phyloP scores from a whole-genome alignment of 2,888 invertebrate genomes.

The Eupsilia transversa region DNA sequence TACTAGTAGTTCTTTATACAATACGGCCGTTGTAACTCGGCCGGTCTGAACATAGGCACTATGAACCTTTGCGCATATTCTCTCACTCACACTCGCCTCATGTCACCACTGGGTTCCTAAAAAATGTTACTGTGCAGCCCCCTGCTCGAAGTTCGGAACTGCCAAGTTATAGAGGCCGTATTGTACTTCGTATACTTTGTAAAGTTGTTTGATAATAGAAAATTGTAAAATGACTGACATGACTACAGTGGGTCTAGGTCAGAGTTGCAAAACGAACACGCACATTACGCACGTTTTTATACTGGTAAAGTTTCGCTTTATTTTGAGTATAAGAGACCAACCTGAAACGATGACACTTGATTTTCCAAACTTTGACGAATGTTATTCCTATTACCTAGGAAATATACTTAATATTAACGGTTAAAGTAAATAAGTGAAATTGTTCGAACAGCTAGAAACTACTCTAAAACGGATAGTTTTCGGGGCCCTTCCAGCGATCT shows the following conservation, averaged over 20 bases:
- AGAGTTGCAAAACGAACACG: background rate
- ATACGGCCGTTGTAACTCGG: no score
- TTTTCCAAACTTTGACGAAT: background rate
- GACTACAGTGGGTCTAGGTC: no score
- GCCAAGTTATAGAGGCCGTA: no score
- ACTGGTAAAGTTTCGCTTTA: no score
- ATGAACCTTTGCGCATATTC: no score
- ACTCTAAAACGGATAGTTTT: slow-evolving; percentile 6
- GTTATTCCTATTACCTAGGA: background rate
- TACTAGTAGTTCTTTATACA: background rate
- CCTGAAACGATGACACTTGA: background rate
- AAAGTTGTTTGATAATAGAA: background rate
- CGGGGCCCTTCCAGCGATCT: background rate
- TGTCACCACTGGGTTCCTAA: no score
- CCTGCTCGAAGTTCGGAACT: no score
- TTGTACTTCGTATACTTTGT: background rate
- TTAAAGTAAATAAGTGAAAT: background rate
- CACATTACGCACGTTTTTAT: background rate
- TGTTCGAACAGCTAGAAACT: background rate
- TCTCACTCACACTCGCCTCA: no score
- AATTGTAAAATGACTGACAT: background rate
- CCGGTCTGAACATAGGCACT: no score
- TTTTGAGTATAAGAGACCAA: background rate
- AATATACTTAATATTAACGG: background rate
- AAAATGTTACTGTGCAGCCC: no score